Percentiles rank a stretch among this genome's conserved stretches.
phyloP scores from a whole-genome alignment of 2,797 vertebrate genomes.

The Silurus lanzhouensis region DNA sequence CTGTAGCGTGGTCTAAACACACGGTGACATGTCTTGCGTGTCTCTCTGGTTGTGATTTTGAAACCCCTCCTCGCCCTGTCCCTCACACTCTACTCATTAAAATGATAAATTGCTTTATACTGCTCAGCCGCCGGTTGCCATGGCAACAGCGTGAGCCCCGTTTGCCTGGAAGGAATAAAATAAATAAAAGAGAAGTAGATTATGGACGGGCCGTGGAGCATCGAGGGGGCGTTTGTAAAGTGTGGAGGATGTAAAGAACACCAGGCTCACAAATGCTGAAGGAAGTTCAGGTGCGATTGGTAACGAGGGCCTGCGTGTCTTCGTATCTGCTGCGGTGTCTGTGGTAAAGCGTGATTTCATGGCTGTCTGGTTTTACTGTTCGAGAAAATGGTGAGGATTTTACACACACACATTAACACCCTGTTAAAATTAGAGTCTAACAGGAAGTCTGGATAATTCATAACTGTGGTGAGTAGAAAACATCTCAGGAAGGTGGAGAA shows the following conservation, averaged over 20 bases:
- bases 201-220: slow-evolving; percentile 18
- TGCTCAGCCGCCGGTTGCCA: slow-evolving; percentile 60
- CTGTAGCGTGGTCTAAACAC: slow-evolving; percentile 10
- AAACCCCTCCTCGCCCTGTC: slow-evolving; percentile 35
- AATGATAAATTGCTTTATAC: slow-evolving; percentile 64
- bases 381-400: neutral
- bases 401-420: neutral
- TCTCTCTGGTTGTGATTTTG: slow-evolving; percentile 40
- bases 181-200: slow-evolving; percentile 47
- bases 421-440: neutral
- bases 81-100: slow-evolving; percentile 58
- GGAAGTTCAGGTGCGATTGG: slow-evolving; percentile 19
- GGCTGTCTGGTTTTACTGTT: neutral
- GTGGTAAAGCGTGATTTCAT: neutral
- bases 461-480: neutral
- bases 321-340: neutral
- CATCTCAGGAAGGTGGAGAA: neutral
- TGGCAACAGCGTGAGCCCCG: slow-evolving; percentile 64
- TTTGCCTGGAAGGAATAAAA: slow-evolving; percentile 55
- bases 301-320: neutral
- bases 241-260: slow-evolving; percentile 21
- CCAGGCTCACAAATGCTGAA: neutral
- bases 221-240: slow-evolving; percentile 33
- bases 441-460: neutral
- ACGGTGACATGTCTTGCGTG: slow-evolving; percentile 24